A percentile compares a stretch with the other conserved stretches of the same genome.
Conservation (phyloP, 2,797 vertebrate genomes). For the Propithecus perrieri region DNA sequence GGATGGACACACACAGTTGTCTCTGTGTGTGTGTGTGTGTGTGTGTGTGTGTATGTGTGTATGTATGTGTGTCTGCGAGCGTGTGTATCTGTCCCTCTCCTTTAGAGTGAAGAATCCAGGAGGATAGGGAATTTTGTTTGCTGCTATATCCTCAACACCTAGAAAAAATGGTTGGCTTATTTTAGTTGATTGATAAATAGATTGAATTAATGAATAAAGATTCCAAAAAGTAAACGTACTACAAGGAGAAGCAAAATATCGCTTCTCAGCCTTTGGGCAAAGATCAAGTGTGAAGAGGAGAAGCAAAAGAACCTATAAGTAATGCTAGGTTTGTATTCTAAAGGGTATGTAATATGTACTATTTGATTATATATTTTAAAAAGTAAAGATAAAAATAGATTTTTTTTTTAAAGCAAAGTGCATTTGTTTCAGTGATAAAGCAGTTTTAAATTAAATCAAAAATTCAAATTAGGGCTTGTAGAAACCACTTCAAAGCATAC, state of each 20-base stretch:
- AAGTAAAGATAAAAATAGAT: background rate
- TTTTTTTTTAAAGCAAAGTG: background rate
- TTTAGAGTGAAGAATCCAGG: background rate
- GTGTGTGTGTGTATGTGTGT: background rate
- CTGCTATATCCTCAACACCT: background rate
- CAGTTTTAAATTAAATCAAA: conserved; percentile 48
- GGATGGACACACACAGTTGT: no score
- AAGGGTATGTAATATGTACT: background rate
- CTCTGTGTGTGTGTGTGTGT: background rate
- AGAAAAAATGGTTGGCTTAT: background rate
- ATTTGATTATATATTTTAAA: background rate
- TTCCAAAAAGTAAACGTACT: background rate
- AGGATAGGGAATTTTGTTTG: background rate
- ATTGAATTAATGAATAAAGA: conserved; percentile 1
- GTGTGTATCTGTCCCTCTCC: background rate
- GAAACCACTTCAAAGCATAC: conserved; percentile 70
- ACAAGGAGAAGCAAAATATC: background rate
- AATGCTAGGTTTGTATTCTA: background rate
- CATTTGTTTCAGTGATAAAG: conserved; percentile 27
- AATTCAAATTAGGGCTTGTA: conserved; percentile 22
- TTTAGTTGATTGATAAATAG: background rate
- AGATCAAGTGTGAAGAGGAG: background rate
- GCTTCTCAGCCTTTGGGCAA: background rate
- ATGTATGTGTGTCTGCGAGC: fast-evolving
- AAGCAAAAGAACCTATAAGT: background rate